Evolutionary conservation across 1,140 invertebrate genomes (phyloP), one percentile per base, ranked within the genome.

Genomic region (Ceratina calcarata): DNA sequence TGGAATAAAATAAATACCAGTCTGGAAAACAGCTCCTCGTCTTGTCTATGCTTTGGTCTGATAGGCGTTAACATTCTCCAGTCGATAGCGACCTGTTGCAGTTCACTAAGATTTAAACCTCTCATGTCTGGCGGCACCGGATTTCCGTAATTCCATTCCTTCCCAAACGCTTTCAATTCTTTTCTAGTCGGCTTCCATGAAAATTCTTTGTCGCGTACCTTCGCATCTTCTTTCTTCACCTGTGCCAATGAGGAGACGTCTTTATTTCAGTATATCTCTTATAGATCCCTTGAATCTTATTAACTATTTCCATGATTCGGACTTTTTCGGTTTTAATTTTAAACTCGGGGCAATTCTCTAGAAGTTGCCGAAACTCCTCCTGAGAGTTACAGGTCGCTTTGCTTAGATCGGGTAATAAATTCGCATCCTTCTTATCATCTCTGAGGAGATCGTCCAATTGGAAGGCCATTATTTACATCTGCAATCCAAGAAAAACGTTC

Each of bases 31-130:
- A 97, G 97, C 86, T 98, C 97, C 92, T 98, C 97, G 79, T 98
- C 97, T 10, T 95, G 90, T 86, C 96, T 96, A 3, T 94, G 94
- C 88, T 97, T 97, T 0, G 97, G 97, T 85, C 97, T 93, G 15
- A 97, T 89, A 15, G 96, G 96, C 10, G 97, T 98, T 10, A 98
- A 91, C 97, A 98, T 98, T 90, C 96, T 95, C 97, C 97, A 98
- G 87, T 98, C 97, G 71, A 98, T 98, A n/a, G 97, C 95, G 3
- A 98, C 97, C 18, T 95, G 93, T 80, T 96, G 96, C 45, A 98
- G 92, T 86, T 98, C 97, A 73, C 96, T 95, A 60, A 98, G 93
- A 87, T 95, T 95, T 22, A 97, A 93, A 27, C 94, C 93, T 85
- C 94, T 94, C 97, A 98, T 98, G 90, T 97, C 96, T 0, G 94